Percentiles rank a stretch among this genome's conserved stretches.
Conservation (phyloP, 2,113 vertebrate genomes). For the Zosterops pallidus region DNA sequence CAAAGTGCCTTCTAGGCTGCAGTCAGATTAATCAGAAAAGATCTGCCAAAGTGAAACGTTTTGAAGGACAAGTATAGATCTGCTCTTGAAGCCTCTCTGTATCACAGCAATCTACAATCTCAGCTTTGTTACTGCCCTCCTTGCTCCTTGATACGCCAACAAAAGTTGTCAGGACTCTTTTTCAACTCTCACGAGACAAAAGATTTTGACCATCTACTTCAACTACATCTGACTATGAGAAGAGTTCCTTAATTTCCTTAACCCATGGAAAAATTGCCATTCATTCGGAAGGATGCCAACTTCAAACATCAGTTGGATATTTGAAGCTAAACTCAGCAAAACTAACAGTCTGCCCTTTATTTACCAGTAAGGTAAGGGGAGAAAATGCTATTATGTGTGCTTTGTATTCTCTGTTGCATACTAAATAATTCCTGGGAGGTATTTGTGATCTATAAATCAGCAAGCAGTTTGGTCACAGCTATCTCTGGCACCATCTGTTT, state of each 20-base stretch:
- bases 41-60: background rate
- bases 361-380: background rate
- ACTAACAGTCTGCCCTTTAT: background rate
- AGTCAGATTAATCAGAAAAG: background rate
- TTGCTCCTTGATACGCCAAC: background rate
- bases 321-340: background rate
- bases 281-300: background rate
- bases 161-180: background rate
- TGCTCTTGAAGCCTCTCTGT: background rate
- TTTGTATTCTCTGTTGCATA: background rate
- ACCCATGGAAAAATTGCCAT: background rate
- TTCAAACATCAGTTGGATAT: background rate
- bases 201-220: background rate
- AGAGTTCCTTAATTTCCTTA: background rate
- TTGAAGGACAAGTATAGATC: background rate
- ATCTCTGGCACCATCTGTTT: slow-evolving; percentile 37
- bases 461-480: background rate
- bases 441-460: background rate
- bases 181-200: background rate
- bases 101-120: background rate
- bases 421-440: background rate
- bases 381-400: background rate
- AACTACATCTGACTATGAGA: background rate
- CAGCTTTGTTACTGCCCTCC: background rate
- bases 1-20: background rate